phyloP scores from a whole-genome alignment of 2,797 vertebrate genomes.

The Spondyliosoma cantharus region DNA sequence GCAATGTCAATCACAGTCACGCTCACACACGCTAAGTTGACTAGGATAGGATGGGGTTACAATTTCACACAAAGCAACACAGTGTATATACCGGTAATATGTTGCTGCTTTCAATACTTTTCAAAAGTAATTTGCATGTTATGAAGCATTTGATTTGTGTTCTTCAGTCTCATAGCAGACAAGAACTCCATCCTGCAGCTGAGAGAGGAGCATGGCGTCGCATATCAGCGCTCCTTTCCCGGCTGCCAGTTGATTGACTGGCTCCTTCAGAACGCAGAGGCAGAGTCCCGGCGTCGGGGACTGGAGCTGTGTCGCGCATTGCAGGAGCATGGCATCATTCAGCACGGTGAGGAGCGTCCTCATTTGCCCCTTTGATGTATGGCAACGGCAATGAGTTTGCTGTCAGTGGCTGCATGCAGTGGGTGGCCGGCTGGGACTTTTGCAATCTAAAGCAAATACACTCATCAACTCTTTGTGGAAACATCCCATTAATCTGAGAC shows the following conservation, averaged over 20 bases:
- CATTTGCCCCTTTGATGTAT: conserved; percentile 41
- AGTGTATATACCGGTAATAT: neutral
- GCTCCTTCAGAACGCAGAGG: conserved; percentile 89
- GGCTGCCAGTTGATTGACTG: conserved; percentile 90
- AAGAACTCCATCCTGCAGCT: conserved; percentile 86
- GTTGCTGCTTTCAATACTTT: neutral
- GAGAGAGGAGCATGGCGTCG: conserved; percentile 85
- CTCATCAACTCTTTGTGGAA: neutral
- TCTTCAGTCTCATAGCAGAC: conserved; percentile 82
- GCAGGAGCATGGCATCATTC: conserved; percentile 90
- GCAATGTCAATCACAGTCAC: neutral
- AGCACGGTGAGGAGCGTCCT: conserved; percentile 84
- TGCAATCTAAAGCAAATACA: conserved; percentile 38
- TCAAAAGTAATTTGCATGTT: neutral
- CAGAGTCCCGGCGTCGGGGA: conserved; percentile 82
- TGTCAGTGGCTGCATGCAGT: conserved; percentile 10
- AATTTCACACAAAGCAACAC: neutral
- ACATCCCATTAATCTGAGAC: neutral
- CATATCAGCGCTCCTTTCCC: conserved; percentile 87
- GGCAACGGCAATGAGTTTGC: neutral
- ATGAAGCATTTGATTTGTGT: conserved; percentile 1
- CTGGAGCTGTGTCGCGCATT: conserved; percentile 85
- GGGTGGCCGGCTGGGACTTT: conserved; percentile 33
- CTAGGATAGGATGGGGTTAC: neutral
- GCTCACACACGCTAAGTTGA: conserved; percentile 3